phyloP scores from a whole-genome alignment of 1,140 invertebrate genomes.

The Drosophila melanica region DNA sequence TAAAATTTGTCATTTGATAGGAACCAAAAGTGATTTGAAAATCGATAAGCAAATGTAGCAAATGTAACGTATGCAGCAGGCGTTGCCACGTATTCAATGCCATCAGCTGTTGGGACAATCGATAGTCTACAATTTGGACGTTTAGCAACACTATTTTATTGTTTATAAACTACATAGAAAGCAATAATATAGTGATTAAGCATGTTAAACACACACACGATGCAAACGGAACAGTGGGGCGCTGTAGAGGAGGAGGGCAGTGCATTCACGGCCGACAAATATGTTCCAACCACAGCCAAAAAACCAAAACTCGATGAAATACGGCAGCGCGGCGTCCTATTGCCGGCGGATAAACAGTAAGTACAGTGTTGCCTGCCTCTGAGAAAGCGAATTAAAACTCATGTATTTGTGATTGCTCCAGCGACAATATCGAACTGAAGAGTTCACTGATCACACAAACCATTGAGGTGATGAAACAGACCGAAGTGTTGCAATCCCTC shows the following conservation, averaged over 20 bases:
- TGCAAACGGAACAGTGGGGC: slow-evolving; percentile 70
- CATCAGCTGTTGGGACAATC: not conserved
- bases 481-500: slow-evolving; percentile 78
- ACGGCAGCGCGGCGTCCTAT: slow-evolving; percentile 33
- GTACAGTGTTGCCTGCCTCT: not conserved
- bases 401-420: not conserved
- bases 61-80: slow-evolving; percentile 26
- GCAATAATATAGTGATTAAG: not conserved
- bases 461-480: slow-evolving; percentile 83
- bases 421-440: slow-evolving; percentile 60
- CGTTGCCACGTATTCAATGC: slow-evolving; percentile 28
- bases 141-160: slow-evolving; percentile 16
- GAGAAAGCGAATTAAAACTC: not conserved
- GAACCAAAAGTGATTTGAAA: not conserved
- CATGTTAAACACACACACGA: slow-evolving; percentile 1
- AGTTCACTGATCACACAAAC: slow-evolving; percentile 80
- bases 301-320: slow-evolving; percentile 61
- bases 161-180: slow-evolving; percentile 18
- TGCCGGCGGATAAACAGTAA: slow-evolving; percentile 50
- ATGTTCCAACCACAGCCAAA: slow-evolving; percentile 50
- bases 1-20: not conserved
- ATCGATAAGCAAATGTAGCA: not conserved
- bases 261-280: slow-evolving; percentile 44
- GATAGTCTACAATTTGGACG: not conserved
- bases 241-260: slow-evolving; percentile 39